These are phyloP conservation scores for Simalia tracyae DNA, from an alignment of 2,797 vertebrate species.

Conservation along the genomic window DNA sequence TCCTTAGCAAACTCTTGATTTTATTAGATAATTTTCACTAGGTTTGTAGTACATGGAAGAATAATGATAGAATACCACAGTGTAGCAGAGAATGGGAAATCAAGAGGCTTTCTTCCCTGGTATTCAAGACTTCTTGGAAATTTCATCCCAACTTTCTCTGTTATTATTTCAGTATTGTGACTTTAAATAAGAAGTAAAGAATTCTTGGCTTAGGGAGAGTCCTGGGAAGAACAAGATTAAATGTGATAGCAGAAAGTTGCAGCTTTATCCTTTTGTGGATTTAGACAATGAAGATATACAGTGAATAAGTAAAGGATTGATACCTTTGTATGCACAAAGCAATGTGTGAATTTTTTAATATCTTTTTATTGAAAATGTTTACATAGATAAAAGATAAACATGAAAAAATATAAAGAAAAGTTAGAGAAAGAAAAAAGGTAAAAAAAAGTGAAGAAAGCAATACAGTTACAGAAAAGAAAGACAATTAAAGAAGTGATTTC, in stretches of 20 bases:
- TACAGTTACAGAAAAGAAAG: too few relatives aligned
- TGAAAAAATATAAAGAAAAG: too few relatives aligned
- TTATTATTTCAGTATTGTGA: neutral
- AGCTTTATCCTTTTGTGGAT: neutral
- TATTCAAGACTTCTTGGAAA: neutral
- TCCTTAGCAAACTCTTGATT: fast-evolving
- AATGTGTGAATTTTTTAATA: too few relatives aligned
- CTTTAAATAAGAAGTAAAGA: neutral
- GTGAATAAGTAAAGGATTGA: neutral
- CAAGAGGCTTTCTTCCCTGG: neutral
- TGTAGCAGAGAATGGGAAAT: neutral
- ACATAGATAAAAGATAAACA: too few relatives aligned
- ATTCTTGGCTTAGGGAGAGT: neutral
- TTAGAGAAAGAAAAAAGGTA: too few relatives aligned
- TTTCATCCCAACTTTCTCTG: neutral
- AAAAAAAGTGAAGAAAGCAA: too few relatives aligned
- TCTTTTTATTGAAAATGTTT: too few relatives aligned
- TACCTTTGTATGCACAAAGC: neutral
- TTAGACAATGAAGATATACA: neutral
- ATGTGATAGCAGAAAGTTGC: neutral
- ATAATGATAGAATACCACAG: neutral
- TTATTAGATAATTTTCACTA: neutral
- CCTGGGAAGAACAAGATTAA: neutral
- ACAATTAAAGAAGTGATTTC: too few relatives aligned
- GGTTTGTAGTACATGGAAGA: neutral